Base-by-base conservation (phyloP, 2,113 vertebrate species). In the Corythornis cristatus region DNA sequence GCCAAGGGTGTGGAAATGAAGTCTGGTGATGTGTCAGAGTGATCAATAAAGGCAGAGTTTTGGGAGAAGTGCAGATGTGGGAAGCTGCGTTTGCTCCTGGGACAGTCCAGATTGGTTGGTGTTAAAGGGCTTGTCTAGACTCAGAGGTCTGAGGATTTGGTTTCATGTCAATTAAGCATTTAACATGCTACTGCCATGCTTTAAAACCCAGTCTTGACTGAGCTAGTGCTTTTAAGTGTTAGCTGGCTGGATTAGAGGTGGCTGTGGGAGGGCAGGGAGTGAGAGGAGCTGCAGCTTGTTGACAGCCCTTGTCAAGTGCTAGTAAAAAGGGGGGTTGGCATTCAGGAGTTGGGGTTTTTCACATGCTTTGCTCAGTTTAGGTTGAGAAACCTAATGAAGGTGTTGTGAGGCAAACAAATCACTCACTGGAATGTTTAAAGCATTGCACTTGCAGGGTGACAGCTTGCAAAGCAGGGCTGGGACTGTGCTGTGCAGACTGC, bases 1-100 rank as follows among this genome's bases (percentile, higher is more conserved):
- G 50, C 83, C 50, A 33, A 81, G 81, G 77, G 74, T 46, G 84
- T 94, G 83, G 88, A 92, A 94, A 87, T 93, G 13, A 68, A 86
- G 74, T 68, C 62, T 93, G 57, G 75, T 31, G 66, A 79, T 88
- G 61, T 82, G 77, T 89, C 66, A 72, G 80, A 88, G 74, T 65
- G 75, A 90, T 95, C 88, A 75, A 78, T 90, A 78, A 81, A 83
- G 70, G 70, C 60, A 1, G 74, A 57, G 35, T 64, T 92, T 86
- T 86, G 73, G 70, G 80, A 33, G 54, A 70, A 31, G 61, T 58
- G 66, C 79, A 79, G 65, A 72, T 62, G 29, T 64, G 31, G 61
- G 48, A 6, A 56, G 60, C n/a, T 3, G 3, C 26, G 73, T 64
- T 83, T 93, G 73, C 86, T 86, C 11, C 60, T 94, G 68, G 64